phyloP scores from a whole-genome alignment of 2,113 vertebrate genomes.

The pig (Sus scrofa) region DNA sequence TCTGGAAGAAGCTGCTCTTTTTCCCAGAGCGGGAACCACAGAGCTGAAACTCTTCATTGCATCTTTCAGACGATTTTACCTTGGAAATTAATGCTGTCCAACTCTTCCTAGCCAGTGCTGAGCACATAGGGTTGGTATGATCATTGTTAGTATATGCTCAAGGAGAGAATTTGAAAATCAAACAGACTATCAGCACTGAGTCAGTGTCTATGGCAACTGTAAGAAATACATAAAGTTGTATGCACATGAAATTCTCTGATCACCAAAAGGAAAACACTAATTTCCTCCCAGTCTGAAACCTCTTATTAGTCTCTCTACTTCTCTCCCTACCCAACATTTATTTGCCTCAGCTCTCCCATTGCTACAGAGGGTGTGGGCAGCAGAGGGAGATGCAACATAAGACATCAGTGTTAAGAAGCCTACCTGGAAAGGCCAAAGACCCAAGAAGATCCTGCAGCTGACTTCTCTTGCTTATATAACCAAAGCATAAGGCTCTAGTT shows the following conservation, averaged over 20 bases:
- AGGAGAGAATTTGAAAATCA: not conserved
- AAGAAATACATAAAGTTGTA: slow-evolving; percentile 22
- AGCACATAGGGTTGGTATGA: not conserved
- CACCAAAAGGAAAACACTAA: not conserved
- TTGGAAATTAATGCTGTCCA: not conserved
- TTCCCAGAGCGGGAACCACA: not conserved
- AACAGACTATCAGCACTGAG: not conserved
- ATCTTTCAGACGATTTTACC: not conserved
- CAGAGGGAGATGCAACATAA: not conserved
- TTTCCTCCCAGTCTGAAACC: not conserved
- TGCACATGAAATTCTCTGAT: not conserved
- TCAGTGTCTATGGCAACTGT: slow-evolving; percentile 28
- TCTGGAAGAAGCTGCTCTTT: not conserved
- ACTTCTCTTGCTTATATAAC: not conserved
- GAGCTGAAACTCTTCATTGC: not conserved
- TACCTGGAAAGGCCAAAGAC: not conserved
- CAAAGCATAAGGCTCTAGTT: not conserved
- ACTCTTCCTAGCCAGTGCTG: not conserved
- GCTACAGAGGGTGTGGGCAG: not conserved
- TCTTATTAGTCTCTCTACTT: not conserved
- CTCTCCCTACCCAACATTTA: not conserved
- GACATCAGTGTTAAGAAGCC: not conserved
- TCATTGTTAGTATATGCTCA: not conserved
- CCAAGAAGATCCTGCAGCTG: not conserved
- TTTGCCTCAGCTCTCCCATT: not conserved